phyloP scores from a whole-genome alignment of 2,113 vertebrate genomes.

The Ameiurus melas region DNA sequence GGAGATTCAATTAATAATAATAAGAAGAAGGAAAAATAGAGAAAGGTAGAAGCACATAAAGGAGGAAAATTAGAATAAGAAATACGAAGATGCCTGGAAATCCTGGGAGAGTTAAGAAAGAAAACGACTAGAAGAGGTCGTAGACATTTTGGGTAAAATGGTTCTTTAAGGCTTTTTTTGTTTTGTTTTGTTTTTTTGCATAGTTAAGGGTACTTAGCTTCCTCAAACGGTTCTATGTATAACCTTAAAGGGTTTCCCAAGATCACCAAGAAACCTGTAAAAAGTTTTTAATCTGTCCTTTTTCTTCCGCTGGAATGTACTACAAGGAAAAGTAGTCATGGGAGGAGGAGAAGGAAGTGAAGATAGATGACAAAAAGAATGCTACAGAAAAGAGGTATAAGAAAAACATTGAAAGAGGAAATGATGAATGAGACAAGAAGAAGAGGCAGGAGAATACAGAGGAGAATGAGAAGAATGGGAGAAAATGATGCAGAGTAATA shows the following conservation, averaged over 20 bases:
- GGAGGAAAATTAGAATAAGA: not conserved
- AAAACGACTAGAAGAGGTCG: not conserved
- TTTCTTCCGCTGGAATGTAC: not conserved
- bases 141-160: not conserved
- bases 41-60: not conserved
- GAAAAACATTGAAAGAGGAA: not conserved
- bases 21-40: not conserved
- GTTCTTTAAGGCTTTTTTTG: not conserved
- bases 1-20: not conserved
- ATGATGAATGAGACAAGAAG: not conserved
- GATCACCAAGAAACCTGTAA: not conserved
- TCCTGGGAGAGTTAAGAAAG: not conserved
- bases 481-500: not conserved
- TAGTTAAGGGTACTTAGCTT: not conserved
- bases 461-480: not conserved
- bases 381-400: not conserved
- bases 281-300: not conserved
- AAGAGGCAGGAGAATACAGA: not conserved
- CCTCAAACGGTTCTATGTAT: not conserved
- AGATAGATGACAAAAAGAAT: not conserved
- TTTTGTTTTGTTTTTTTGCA: not conserved
- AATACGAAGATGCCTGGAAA: not conserved
- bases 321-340: not conserved
- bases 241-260: not conserved
- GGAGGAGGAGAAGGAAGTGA: not conserved